Evolutionary conservation across 2,888 invertebrate genomes (phyloP).

Genomic region (Syritta pipiens): DNA sequence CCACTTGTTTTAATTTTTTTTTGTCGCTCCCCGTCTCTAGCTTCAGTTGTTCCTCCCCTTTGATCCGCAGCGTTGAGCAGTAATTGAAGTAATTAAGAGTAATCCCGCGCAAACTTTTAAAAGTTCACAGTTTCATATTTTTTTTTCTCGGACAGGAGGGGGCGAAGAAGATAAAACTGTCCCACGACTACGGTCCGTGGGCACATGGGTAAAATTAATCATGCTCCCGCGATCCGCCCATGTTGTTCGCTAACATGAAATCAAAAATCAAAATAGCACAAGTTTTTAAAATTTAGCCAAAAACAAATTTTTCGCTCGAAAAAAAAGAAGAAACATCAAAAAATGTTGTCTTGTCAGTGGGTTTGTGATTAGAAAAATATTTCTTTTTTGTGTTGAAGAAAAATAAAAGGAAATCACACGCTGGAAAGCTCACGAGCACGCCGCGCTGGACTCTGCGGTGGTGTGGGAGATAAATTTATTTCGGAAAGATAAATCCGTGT

Average conservation of each 20-base stretch:
- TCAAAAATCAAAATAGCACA: too few species aligned
- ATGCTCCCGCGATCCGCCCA: background rate
- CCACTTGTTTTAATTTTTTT: background rate
- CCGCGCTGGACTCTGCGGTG: background rate
- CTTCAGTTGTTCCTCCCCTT: background rate
- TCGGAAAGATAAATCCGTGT: slow-evolving; percentile 23
- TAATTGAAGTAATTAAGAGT: slow-evolving; percentile 41
- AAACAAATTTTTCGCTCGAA: too few species aligned
- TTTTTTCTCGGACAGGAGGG: background rate
- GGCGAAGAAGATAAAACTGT: background rate
- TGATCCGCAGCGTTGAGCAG: background rate
- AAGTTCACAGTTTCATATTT: slow-evolving; percentile 5
- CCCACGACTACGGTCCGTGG: background rate
- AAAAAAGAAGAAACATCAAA: too few species aligned
- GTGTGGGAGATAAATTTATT: slow-evolving; percentile 10
- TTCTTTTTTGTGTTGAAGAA: too few species aligned
- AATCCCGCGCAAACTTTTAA: slow-evolving; percentile 14
- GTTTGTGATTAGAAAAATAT: too few species aligned
- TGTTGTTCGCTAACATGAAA: too few species aligned
- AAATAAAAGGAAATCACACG: too few species aligned
- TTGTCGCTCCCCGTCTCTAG: background rate
- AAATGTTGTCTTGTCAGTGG: too few species aligned
- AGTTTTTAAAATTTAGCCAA: too few species aligned
- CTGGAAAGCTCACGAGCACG: too few species aligned
- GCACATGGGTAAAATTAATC: slow-evolving; percentile 28